These are phyloP conservation scores for Lepisosteus osseus DNA, from an alignment of 2,113 vertebrate species.

Conservation along the genomic window DNA sequence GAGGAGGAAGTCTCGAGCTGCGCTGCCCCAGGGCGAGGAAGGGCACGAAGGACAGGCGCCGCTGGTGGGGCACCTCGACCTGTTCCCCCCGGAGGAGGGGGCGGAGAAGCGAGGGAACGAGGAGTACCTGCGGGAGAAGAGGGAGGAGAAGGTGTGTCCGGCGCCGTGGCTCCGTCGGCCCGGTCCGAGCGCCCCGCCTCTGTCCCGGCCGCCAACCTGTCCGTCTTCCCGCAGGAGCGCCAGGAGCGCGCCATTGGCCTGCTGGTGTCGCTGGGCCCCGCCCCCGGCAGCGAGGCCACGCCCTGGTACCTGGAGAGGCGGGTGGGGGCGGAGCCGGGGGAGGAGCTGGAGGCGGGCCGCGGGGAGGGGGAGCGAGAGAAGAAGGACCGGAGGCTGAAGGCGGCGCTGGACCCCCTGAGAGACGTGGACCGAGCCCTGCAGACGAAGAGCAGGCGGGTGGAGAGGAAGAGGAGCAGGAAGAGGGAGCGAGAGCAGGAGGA, in stretches of 20 bases:
- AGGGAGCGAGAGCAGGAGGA: constrained; percentile 35
- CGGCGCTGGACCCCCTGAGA: constrained; percentile 49
- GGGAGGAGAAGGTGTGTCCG: constrained; percentile 69
- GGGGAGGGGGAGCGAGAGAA: constrained; percentile 22
- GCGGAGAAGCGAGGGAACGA: constrained; percentile 66
- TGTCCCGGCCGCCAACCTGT: background rate
- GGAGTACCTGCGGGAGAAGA: constrained; percentile 81
- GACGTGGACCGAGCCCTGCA: constrained; percentile 61
- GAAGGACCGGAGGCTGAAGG: constrained; percentile 51
- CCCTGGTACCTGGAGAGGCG: constrained; percentile 77
- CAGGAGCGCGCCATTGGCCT: constrained; percentile 83
- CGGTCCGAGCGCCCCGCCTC: no score
- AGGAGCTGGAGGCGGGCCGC: background rate
- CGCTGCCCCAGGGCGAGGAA: constrained; percentile 29
- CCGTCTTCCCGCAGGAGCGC: constrained; percentile 62
- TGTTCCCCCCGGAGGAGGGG: constrained; percentile 75
- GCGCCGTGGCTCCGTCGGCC: background rate
- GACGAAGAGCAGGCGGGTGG: constrained; percentile 60
- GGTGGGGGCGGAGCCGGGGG: constrained; percentile 35
- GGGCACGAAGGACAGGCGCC: constrained; percentile 1
- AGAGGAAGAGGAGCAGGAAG: constrained; percentile 48
- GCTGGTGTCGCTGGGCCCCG: constrained; percentile 80
- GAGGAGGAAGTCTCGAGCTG: constrained; percentile 65
- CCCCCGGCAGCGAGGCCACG: constrained; percentile 73
- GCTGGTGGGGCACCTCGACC: constrained; percentile 63